Evolutionary conservation across 2,113 vertebrate species (phyloP).

Genomic region (Peromyscus californicus): DNA sequence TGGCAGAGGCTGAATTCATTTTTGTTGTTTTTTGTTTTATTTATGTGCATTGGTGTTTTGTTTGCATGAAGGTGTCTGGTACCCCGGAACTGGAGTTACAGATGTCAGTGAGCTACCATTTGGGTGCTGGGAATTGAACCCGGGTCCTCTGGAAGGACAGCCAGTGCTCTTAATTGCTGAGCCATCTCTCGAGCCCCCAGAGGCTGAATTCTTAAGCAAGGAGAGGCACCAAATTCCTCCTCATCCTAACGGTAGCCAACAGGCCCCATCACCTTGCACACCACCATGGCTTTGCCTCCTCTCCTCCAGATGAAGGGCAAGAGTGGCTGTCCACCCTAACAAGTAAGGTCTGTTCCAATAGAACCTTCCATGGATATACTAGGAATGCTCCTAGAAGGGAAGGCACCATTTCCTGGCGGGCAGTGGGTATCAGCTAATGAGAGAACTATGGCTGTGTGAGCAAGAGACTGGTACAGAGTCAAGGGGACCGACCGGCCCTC

Average conservation of each 20-base stretch:
- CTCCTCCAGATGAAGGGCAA: background rate
- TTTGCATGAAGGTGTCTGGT: background rate
- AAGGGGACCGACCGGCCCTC: background rate
- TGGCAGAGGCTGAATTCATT: background rate
- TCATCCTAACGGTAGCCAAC: background rate
- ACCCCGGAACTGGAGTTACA: background rate
- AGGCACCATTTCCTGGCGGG: background rate
- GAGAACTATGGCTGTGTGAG: background rate
- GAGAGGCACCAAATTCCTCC: background rate
- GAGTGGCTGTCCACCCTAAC: background rate
- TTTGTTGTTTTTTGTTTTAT: background rate
- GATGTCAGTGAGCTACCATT: background rate
- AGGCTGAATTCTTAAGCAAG: conserved; percentile 20
- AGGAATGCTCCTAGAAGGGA: background rate
- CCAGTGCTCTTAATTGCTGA: background rate
- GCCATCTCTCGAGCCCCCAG: background rate
- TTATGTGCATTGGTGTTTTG: background rate
- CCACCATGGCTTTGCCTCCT: background rate
- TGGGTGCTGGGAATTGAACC: background rate
- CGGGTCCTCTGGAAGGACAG: background rate
- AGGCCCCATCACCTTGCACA: background rate
- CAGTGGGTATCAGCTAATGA: background rate
- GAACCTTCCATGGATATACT: background rate
- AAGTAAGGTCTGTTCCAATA: background rate
- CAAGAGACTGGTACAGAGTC: background rate